These are phyloP conservation scores for Anoplophora glabripennis DNA, from an alignment of 1,140 invertebrate genomes.

Conservation along the genomic window DNA sequence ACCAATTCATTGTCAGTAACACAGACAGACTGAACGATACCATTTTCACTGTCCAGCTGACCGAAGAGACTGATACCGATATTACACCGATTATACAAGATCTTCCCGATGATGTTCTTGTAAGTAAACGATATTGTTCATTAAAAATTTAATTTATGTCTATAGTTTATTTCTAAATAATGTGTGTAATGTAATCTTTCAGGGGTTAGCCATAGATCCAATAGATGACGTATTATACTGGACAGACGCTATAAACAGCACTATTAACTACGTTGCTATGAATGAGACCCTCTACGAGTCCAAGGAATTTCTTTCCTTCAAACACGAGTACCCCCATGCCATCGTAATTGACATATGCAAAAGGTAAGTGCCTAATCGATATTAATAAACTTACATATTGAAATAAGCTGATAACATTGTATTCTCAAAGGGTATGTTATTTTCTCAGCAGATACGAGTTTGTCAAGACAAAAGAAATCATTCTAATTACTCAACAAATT, in stretches of 20 bases:
- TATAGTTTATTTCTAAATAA: neutral
- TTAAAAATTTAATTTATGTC: too few species aligned
- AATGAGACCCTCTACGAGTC: constrained; percentile 48
- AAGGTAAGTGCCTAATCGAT: constrained; percentile 56
- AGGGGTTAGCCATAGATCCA: constrained; percentile 65
- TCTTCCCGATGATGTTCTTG: constrained; percentile 45
- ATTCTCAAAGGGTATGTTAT: neutral
- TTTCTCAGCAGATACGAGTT: neutral
- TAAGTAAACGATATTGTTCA: constrained; percentile 17
- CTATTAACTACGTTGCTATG: constrained; percentile 58
- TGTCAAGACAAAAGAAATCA: neutral
- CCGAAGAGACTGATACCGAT: constrained; percentile 38
- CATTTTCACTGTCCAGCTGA: constrained; percentile 60
- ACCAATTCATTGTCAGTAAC: constrained; percentile 64
- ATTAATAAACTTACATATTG: neutral
- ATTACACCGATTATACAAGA: constrained; percentile 36
- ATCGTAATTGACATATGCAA: constrained; percentile 83
- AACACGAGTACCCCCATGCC: constrained; percentile 64
- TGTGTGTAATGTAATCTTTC: constrained; percentile 32
- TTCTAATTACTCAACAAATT: too few species aligned
- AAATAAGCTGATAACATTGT: neutral
- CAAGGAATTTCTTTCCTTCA: constrained; percentile 54
- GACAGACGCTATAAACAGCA: constrained; percentile 62
- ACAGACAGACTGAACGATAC: constrained; percentile 59
- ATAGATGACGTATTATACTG: constrained; percentile 63